Conservation (phyloP, 2,797 vertebrate genomes). For the Siniperca scherzeri region DNA sequence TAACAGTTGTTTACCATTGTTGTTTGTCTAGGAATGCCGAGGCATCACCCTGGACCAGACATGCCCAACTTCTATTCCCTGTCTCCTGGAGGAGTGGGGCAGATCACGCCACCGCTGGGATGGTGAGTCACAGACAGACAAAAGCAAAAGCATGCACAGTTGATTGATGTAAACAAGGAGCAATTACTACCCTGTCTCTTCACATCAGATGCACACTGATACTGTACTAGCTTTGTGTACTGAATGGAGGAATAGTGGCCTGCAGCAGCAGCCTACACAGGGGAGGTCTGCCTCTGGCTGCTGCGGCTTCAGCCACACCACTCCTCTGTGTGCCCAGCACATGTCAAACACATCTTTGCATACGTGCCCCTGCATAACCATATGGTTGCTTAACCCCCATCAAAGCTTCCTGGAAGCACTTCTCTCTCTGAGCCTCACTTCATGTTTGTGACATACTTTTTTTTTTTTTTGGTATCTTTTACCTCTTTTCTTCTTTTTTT, state of each 20-base stretch:
- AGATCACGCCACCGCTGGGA: conserved; percentile 97
- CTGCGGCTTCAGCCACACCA: conserved; percentile 59
- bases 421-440: conserved; percentile 46
- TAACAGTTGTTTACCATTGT: conserved; percentile 30
- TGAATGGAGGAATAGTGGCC: conserved; percentile 29
- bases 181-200: conserved; percentile 23
- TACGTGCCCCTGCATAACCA: conserved; percentile 75
- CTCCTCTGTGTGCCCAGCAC: conserved; percentile 74
- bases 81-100: conserved; percentile 96
- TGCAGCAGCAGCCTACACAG: conserved; percentile 40
- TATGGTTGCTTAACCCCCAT: conserved; percentile 74
- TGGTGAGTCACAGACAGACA: conserved; percentile 89
- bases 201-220: conserved; percentile 31
- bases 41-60: conserved; percentile 95
- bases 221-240: conserved; percentile 32
- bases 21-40: conserved; percentile 90
- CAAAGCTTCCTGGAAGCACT: conserved; percentile 72
- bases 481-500: conserved; percentile 6
- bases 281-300: conserved; percentile 70
- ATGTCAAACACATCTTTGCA: conserved; percentile 78
- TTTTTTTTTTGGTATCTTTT: not conserved
- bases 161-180: conserved; percentile 49
- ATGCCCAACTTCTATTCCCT: conserved; percentile 97
- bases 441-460: conserved; percentile 32
- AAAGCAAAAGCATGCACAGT: conserved; percentile 34